Evolutionary conservation across 2,888 invertebrate species (phyloP).

Genomic region (Ochlodes sylvanus): DNA sequence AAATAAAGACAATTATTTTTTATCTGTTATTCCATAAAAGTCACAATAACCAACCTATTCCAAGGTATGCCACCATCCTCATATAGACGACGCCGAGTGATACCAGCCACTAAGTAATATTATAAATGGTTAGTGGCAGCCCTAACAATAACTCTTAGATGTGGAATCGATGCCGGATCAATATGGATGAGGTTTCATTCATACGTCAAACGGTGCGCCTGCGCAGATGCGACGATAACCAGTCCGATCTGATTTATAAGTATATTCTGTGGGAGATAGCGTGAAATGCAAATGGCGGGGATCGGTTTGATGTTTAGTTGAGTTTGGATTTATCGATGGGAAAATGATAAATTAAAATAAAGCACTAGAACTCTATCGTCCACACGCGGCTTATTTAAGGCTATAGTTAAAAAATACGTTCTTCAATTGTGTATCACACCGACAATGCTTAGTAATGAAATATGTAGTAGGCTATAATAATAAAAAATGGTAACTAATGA

Average conservation of each 20-base stretch:
- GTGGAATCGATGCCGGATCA: conserved; percentile 56
- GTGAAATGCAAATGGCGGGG: conserved; percentile 38
- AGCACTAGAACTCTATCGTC: background rate
- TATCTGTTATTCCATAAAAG: no score
- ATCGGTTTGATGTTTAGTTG: conserved; percentile 28
- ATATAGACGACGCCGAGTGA: background rate
- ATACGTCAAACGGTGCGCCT: conserved; percentile 64
- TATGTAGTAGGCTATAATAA: no score
- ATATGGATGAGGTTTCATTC: conserved; percentile 77
- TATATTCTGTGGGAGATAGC: conserved; percentile 39
- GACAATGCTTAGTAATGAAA: no score
- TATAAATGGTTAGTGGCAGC: conserved; percentile 36
- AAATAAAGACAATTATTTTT: no score
- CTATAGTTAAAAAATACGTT: no score
- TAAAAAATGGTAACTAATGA: no score
- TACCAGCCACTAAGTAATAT: background rate
- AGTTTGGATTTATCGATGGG: conserved; percentile 37
- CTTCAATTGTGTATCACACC: no score
- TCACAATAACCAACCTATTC: no score
- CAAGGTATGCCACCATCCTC: background rate
- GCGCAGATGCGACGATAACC: conserved; percentile 40
- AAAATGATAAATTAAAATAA: conserved; percentile 3
- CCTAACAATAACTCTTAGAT: conserved; percentile 60
- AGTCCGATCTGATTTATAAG: conserved; percentile 46
- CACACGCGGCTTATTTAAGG: no score